Base-by-base conservation (phyloP, 2,797 vertebrate species). In the Micrastur ruficollis region DNA sequence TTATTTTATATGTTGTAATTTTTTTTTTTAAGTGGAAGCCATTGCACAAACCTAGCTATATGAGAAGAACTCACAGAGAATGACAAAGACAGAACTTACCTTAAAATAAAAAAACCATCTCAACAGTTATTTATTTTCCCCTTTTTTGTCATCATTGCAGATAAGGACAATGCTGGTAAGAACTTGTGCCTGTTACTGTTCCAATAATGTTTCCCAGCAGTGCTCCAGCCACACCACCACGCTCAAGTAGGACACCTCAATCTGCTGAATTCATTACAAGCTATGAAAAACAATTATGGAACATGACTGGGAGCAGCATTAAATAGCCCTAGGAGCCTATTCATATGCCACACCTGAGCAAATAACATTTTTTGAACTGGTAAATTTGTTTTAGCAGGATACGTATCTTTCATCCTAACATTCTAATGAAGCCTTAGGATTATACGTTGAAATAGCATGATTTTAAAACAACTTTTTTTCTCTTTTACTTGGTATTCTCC, bases 161-260 rank as follows among this genome's bases (percentile, higher is more conserved):
- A 18, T 17, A 62, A 59, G 2, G 17, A 27, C 6, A n/a, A 18
- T 1, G 0, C 12, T 82, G 3, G 6, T 29, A 42, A 90, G 17
- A 12, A 50, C 17, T 2, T 4, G 2, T 26, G 3, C 20, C 44
- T 86, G 4, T 40, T 40, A 11, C 19, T 38, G 1, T 27, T 66
- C 15, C 13, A 53, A 7, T 21, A 25, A 40, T 52, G 17, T 12
- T 55, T 62, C 56, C 49, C 11, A 14, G 7, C 1, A 8, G 6
- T 0, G 0, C 19, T 87, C 9, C 27, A 71, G 12, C 44, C 5
- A 12, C 10, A 32, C 2, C 2, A 27, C 5, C 6, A 2, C 8
- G 1, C 5, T 10, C 7, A 89, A 22, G 19, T 50, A 12, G 3
- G 12, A 3, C 12, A 67, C 2, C 49, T n/a, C 21, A 31, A 12